Evolutionary conservation across 2,888 invertebrate species (phyloP).

Genomic region (Callosobruchus maculatus): DNA sequence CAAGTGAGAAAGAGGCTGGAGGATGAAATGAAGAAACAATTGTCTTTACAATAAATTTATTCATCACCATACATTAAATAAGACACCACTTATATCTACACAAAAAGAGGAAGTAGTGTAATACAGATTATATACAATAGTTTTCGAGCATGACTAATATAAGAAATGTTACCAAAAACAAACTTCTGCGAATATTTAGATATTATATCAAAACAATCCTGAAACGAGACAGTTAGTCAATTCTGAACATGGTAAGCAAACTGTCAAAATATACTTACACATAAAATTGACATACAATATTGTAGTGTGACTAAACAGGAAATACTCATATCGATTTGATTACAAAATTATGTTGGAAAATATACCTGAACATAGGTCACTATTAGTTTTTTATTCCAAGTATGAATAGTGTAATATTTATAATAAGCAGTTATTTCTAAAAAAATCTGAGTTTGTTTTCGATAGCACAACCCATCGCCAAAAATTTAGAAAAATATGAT

Average conservation of each 20-base stretch:
- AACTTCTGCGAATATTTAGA: background rate
- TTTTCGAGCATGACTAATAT: background rate
- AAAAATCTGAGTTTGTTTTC: background rate
- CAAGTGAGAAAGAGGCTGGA: too few species aligned
- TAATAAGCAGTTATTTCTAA: background rate
- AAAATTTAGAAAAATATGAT: slow-evolving; percentile 23
- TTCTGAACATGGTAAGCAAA: too few species aligned
- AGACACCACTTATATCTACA: slow-evolving; percentile 30
- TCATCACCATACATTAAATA: slow-evolving; percentile 31
- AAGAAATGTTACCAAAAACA: background rate
- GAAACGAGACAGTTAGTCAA: too few species aligned
- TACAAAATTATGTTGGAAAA: too few species aligned
- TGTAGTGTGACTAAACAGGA: too few species aligned
- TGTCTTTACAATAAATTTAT: slow-evolving; percentile 14
- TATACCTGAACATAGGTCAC: too few species aligned
- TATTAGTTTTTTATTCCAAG: too few species aligned
- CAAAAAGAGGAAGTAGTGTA: slow-evolving; percentile 10
- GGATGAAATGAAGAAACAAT: background rate
- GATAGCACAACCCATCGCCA: background rate
- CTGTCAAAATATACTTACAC: too few species aligned
- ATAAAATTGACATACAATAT: too few species aligned
- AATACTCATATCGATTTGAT: too few species aligned
- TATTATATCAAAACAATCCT: too few species aligned
- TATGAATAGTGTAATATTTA: too few species aligned
- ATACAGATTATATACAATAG: slow-evolving; percentile 18